A percentile compares a stretch with the other conserved stretches of the same genome.
Conservation (phyloP, 1,140 invertebrate species). For the Hycleus phaleratus region DNA sequence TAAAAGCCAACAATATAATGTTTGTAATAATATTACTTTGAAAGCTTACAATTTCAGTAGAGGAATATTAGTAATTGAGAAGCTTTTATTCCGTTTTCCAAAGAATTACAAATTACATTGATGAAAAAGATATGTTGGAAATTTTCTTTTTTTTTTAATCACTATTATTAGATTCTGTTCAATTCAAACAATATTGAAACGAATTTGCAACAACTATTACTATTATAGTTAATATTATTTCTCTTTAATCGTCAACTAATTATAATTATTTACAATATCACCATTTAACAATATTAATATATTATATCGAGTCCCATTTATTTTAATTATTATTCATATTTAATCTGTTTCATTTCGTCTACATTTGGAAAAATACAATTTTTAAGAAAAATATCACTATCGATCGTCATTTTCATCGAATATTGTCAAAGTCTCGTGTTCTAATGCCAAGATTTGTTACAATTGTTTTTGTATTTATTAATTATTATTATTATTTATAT, state of each 20-base stretch:
- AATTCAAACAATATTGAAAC: too few species aligned
- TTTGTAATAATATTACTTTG: slow-evolving; percentile 15
- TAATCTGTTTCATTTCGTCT: neutral
- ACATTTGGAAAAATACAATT: slow-evolving; percentile 14
- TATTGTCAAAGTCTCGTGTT: slow-evolving; percentile 36
- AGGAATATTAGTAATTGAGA: slow-evolving; percentile 6
- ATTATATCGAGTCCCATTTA: neutral
- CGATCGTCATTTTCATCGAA: slow-evolving; percentile 29
- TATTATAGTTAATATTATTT: neutral
- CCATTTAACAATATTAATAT: neutral
- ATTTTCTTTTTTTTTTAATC: too few species aligned
- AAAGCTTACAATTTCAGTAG: slow-evolving; percentile 19
- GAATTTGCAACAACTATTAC: slow-evolving; percentile 10
- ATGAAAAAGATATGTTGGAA: slow-evolving; percentile 34
- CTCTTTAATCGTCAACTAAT: neutral
- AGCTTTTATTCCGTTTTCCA: slow-evolving; percentile 17
- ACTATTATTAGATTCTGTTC: too few species aligned
- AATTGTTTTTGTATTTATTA: neutral
- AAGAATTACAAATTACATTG: slow-evolving; percentile 24
- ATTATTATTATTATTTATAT: too few species aligned
- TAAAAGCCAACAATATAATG: slow-evolving; percentile 37
- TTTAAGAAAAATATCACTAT: slow-evolving; percentile 35
- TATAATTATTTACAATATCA: slow-evolving; percentile 19
- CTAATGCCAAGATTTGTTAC: slow-evolving; percentile 9
- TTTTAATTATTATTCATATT: neutral